phyloP scores from a whole-genome alignment of 2,113 vertebrate genomes.

The Henicopernis longicauda region DNA sequence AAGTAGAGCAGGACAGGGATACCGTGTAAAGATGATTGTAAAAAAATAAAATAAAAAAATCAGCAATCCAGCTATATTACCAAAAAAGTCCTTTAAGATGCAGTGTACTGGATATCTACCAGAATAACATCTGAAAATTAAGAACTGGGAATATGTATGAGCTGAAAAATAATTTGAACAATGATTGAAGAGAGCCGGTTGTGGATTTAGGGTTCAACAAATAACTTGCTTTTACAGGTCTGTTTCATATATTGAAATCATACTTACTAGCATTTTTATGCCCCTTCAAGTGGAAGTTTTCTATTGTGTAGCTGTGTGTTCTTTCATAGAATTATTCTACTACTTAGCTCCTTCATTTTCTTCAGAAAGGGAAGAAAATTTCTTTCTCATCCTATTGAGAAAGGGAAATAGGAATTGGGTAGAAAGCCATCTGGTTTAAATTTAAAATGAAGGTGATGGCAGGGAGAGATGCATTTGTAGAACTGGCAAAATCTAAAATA shows the following conservation, averaged over 20 bases:
- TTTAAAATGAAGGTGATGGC: background rate
- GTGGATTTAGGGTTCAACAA: background rate
- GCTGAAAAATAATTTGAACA: background rate
- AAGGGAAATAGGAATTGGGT: background rate
- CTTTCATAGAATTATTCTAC: background rate
- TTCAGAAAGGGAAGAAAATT: background rate
- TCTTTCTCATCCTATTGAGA: background rate
- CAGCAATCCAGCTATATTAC: background rate
- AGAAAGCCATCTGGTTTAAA: constrained; percentile 9
- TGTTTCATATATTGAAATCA: background rate
- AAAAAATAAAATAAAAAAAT: background rate
- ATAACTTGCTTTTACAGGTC: background rate
- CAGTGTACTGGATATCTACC: background rate
- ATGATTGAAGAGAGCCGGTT: background rate
- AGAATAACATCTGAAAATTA: background rate
- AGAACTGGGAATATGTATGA: background rate
- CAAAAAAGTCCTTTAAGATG: background rate
- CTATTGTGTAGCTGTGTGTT: background rate
- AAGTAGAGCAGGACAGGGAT: background rate
- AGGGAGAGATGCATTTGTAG: background rate
- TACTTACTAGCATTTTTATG: background rate
- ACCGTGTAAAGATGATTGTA: background rate
- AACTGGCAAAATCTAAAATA: background rate
- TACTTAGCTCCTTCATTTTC: background rate
- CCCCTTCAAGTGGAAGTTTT: background rate